Conservation (phyloP, 2,113 vertebrate genomes). For the Pseudorhombus dupliciocellatus region DNA sequence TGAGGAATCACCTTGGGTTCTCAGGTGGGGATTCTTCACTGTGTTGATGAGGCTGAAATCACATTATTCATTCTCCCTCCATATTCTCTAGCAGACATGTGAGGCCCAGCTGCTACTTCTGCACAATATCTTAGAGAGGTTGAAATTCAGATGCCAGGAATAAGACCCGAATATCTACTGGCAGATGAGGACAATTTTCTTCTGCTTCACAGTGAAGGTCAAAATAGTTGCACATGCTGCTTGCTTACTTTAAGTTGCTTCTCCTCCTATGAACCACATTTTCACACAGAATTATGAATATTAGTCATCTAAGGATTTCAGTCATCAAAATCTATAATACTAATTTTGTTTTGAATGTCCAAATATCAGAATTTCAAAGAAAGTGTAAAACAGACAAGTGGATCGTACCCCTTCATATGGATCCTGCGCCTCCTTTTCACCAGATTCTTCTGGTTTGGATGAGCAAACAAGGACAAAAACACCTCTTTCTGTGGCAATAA, state of each 20-base stretch:
- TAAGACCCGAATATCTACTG: constrained; percentile 45
- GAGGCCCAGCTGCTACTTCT: constrained; percentile 30
- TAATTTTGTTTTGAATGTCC: too few species aligned
- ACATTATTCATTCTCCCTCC: constrained; percentile 38
- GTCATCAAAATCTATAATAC: too few species aligned
- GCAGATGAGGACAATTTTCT: constrained; percentile 14
- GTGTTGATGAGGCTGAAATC: constrained; percentile 24
- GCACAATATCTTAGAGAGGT: constrained; percentile 25
- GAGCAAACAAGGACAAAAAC: too few species aligned
- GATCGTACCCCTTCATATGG: too few species aligned
- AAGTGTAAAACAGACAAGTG: too few species aligned
- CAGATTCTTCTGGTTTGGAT: too few species aligned
- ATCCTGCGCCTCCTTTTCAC: too few species aligned
- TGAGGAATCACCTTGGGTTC: constrained; percentile 42
- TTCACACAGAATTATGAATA: too few species aligned
- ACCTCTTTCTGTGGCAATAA: too few species aligned
- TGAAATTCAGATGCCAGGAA: constrained; percentile 49
- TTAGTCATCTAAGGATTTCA: too few species aligned
- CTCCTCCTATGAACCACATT: too few species aligned
- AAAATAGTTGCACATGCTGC: background rate
- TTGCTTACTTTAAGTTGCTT: background rate
- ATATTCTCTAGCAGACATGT: constrained; percentile 23
- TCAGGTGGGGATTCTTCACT: background rate
- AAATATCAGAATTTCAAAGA: too few species aligned
- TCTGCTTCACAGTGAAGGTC: background rate